A percentile compares a stretch with the other conserved stretches of the same genome.
These are phyloP conservation scores for Ostrea edulis DNA, from an alignment of 1,140 invertebrate genomes.

Conservation along the genomic window DNA sequence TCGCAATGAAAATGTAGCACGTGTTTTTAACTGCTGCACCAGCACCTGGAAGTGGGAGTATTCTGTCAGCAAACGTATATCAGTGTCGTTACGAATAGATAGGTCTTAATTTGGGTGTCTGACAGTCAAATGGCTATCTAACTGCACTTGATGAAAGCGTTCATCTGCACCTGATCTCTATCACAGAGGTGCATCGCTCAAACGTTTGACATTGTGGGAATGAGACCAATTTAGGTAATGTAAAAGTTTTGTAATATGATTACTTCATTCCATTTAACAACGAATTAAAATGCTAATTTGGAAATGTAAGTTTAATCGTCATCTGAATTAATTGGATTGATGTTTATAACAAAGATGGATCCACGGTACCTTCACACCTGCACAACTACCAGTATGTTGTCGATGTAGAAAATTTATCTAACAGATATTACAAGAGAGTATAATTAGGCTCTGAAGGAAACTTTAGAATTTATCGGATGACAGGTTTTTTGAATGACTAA, in stretches of 20 bases:
- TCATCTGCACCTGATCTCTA: slow-evolving; percentile 29
- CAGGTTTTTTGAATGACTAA: slow-evolving; percentile 12
- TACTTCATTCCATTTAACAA: slow-evolving; percentile 27
- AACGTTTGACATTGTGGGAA: slow-evolving; percentile 18
- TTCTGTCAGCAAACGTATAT: slow-evolving; percentile 32
- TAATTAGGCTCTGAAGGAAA: slow-evolving; percentile 15
- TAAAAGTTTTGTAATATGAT: slow-evolving; percentile 36
- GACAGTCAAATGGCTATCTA: slow-evolving; percentile 5
- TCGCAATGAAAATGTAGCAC: neutral
- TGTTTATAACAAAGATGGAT: slow-evolving; percentile 1
- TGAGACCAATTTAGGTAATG: slow-evolving; percentile 34
- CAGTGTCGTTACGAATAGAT: slow-evolving; percentile 25
- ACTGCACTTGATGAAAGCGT: slow-evolving; percentile 28
- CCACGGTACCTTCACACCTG: slow-evolving; percentile 17
- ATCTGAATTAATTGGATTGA: slow-evolving; percentile 22
- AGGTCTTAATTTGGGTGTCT: slow-evolving; percentile 36
- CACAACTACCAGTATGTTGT: slow-evolving; percentile 23
- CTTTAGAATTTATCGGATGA: slow-evolving; percentile 34
- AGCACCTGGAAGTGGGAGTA: slow-evolving; percentile 32
- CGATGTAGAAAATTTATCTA: slow-evolving; percentile 42
- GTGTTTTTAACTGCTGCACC: neutral
- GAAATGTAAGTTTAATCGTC: slow-evolving; percentile 36
- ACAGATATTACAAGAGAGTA: slow-evolving; percentile 38
- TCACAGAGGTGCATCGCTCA: slow-evolving; percentile 22
- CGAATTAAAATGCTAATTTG: slow-evolving; percentile 32